Evolutionary conservation across 1,140 invertebrate genomes (phyloP).

Genomic region (Drosophila tropicalis): DNA sequence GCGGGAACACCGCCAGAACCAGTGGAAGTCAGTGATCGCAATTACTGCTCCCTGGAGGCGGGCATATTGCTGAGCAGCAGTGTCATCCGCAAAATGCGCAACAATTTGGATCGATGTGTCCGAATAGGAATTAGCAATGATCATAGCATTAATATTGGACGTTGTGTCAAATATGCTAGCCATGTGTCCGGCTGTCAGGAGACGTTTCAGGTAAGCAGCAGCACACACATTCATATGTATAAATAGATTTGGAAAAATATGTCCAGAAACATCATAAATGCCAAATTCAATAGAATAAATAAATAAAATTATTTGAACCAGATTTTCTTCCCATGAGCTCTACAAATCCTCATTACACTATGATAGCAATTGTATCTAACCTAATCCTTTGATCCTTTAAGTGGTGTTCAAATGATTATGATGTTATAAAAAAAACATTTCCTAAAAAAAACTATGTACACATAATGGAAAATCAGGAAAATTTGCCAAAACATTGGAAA

Average conservation of each 20-base stretch:
- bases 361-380: not conserved
- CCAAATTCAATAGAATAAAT: too few species aligned
- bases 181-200: conserved; percentile 86
- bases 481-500: not conserved
- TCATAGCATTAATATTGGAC: conserved; percentile 92
- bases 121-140: conserved; percentile 90
- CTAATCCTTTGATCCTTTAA: too few species aligned
- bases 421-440: too few species aligned
- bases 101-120: conserved; percentile 93
- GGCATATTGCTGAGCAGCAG: conserved; percentile 91
- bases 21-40: conserved; percentile 63
- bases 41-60: conserved; percentile 85
- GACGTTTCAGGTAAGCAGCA: conserved; percentile 84
- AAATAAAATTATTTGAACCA: too few species aligned
- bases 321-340: too few species aligned
- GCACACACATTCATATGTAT: not conserved
- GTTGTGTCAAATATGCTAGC: conserved; percentile 90
- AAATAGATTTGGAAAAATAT: not conserved
- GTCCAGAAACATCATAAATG: too few species aligned
- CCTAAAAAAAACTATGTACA: too few species aligned
- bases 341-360: not conserved
- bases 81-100: conserved; percentile 88
- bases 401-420: too few species aligned
- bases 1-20: conserved; percentile 13
- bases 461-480: not conserved